Base-by-base conservation (phyloP, 2,113 vertebrate genomes). In the Cygnus atratus region DNA sequence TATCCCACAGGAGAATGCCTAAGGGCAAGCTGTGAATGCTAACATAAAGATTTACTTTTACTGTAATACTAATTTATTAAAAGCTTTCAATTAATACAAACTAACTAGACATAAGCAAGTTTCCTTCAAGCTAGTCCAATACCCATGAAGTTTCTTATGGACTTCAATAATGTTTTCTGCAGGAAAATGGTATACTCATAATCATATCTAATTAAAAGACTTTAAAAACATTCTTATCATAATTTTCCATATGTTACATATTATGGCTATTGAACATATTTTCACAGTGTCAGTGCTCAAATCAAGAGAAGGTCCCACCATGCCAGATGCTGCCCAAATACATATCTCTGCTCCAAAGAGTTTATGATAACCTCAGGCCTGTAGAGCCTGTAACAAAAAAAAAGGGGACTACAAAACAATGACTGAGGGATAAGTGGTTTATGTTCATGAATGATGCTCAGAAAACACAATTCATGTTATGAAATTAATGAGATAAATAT, bases 201-300 rank as follows among this genome's bases (percentile, higher is more conserved):
- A 84, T 22, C 55, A 28, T 20, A 62, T 50, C 73, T 83, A 67
- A 89, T 59, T 75, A 46, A 94, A 84, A 77, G 43, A 25, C 61
- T 95, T 91, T 87, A 77, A 88, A 81, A 57, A 6, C 46, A 28
- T 50, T 35, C 89, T 92, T 91, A 92, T 88, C 87, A 39, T 26
- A 8, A 59, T 80, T 84, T 88, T 17, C 89, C 93, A 78, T 81
- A 78, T 58, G 91, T 48, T 57, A n/a, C 88, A 33, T 1, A 10
- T 4, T 67, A 76, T 73, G 72, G 35, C 57, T 74, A 8, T 29
- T 43, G 52, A 65, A 37, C 7, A 13, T 63, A 28, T 75, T 67
- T 43, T 35, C 84, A 72, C 16, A 20, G 67, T 4, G 67, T 62
- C 46, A 59, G 5, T 13, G 57, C 61, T 44, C 37, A 37, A 8